Conservation (phyloP, 2,888 invertebrate species). For the Leptarthrus brevirostris region DNA sequence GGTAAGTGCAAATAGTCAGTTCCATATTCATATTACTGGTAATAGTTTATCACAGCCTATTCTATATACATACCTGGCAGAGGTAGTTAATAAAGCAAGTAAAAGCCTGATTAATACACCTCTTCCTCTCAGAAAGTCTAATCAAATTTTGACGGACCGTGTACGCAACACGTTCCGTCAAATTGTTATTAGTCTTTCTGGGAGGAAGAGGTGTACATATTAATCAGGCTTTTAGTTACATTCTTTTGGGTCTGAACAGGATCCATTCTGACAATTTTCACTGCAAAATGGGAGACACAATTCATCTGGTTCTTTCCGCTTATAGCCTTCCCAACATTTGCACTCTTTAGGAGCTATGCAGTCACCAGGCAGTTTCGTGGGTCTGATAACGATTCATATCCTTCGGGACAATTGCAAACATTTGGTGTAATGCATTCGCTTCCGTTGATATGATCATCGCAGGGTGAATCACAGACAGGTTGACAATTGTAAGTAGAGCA, state of each 20-base stretch:
- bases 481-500: constrained; percentile 45
- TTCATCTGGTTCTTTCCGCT: constrained; percentile 54
- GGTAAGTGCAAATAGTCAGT: no score
- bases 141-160: no score
- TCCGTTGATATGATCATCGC: neutral
- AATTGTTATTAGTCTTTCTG: no score
- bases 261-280: constrained; percentile 63
- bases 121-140: no score
- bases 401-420: neutral
- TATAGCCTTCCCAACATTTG: constrained; percentile 66
- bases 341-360: constrained; percentile 67
- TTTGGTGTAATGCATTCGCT: constrained; percentile 49
- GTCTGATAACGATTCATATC: neutral
- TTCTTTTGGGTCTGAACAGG: constrained; percentile 64
- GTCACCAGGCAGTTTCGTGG: constrained; percentile 59
- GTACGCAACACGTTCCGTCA: no score
- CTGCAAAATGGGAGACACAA: constrained; percentile 60
- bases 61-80: no score
- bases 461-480: constrained; percentile 46
- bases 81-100: no score
- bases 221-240: no score
- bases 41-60: no score
- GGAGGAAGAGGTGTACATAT: no score
- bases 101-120: no score
- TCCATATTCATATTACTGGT: no score